phyloP scores from a whole-genome alignment of 2,888 invertebrate genomes.

The Meloe dianella region DNA sequence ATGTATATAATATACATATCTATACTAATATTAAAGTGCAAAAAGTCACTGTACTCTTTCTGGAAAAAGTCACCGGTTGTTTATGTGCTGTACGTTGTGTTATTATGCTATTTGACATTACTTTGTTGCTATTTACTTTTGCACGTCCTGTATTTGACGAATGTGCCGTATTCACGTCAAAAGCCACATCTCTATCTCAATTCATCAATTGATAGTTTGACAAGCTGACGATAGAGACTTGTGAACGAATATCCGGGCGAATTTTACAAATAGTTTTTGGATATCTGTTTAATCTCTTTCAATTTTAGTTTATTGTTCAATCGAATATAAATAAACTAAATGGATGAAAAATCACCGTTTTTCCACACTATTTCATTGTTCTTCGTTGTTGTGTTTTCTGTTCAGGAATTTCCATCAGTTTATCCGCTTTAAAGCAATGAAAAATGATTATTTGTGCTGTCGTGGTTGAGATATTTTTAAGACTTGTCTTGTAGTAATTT shows the following conservation, averaged over 20 bases:
- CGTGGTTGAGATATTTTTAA: neutral
- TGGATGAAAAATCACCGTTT: neutral
- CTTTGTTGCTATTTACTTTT: neutral
- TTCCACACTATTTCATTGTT: neutral
- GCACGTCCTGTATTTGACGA: conserved; percentile 7
- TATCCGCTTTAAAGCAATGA: neutral
- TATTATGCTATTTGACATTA: conserved; percentile 13
- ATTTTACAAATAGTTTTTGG: neutral
- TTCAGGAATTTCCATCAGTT: neutral
- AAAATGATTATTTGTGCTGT: neutral
- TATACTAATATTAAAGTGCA: conserved; percentile 32
- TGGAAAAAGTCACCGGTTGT: conserved; percentile 23
- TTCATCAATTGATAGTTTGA: neutral
- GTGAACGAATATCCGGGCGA: too few relatives aligned
- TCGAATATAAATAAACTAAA: too few relatives aligned
- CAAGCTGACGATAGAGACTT: too few relatives aligned
- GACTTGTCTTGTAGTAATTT: conserved; percentile 6
- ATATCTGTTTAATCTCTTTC: neutral
- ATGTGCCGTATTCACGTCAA: neutral
- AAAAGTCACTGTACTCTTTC: conserved; percentile 44
- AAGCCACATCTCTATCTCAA: neutral
- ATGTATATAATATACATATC: neutral
- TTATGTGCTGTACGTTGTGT: conserved; percentile 22
- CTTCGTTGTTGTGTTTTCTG: too few relatives aligned
- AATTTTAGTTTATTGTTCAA: neutral